Evolutionary conservation across 2,888 invertebrate genomes (phyloP), one percentile per base, ranked within the genome.

Genomic region (Carcina quercana): DNA sequence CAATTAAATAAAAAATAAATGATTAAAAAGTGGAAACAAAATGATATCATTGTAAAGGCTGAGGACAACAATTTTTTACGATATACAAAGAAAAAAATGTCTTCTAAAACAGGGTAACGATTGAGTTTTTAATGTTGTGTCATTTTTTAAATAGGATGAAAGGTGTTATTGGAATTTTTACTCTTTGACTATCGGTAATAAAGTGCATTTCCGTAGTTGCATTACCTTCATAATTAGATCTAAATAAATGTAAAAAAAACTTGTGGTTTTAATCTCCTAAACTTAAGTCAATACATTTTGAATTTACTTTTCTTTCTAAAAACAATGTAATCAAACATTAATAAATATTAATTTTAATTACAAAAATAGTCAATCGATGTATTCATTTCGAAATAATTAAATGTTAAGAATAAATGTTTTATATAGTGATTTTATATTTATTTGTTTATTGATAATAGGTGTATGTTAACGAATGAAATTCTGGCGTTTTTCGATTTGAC

Each of bases 71-170:
- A 73, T 75, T 79, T 75, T n/a, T 79, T 70, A 75, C 67, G 64
- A 76, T 78, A 80, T 82, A 83, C 82, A 83, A n/a, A n/a, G n/a
- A n/a, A n/a, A n/a, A n/a, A n/a, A n/a, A 82, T 79, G 82, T 82
- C 79, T 76, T 78, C 71, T 71, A 53, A n/a, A 78, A 82, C 82
- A 82, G 82, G 82, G 82, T 82, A 80, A 70, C 71, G n/a, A n/a
- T 76, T 82, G 43, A 52, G n/a, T n/a, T n/a, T 82, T 80, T 78
- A 76, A 67, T 75, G 76, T 80, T 82, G 74, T 56, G 70, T 74
- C n/a, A 69, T 59, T 65, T 72, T n/a, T 73, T 65, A 62, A 66
- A 59, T 59, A 68, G 58, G n/a, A n/a, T n/a, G n/a, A n/a, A 59
- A 45, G 65, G 71, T 74, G 73, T 73, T 75, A 60, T 57, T 68